These are phyloP conservation scores for Urocolius indicus DNA, from an alignment of 2,113 vertebrate species.

Conservation along the genomic window DNA sequence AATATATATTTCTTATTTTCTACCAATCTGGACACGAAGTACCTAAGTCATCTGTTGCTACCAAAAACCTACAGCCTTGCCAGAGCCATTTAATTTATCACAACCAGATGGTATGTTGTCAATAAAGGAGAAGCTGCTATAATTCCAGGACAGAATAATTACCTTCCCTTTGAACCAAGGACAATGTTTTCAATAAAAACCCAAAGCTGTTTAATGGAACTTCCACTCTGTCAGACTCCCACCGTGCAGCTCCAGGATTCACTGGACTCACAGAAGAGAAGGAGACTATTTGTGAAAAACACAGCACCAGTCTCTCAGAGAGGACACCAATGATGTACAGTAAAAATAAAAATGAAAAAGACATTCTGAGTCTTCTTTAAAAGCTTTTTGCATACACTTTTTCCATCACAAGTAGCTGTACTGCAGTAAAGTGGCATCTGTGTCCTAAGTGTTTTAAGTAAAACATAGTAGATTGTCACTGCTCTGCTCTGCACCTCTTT, in stretches of 20 bases:
- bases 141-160: slow-evolving; percentile 50
- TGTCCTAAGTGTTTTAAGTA: not conserved
- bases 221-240: slow-evolving; percentile 61
- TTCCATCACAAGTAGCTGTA: not conserved
- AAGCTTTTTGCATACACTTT: not conserved
- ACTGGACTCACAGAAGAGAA: not conserved
- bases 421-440: not conserved
- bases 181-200: slow-evolving; percentile 67
- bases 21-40: not conserved
- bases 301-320: not conserved
- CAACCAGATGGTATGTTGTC: slow-evolving; percentile 63
- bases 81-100: slow-evolving; percentile 46
- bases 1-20: not conserved
- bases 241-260: slow-evolving; percentile 42
- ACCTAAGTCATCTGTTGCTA: not conserved
- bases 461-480: not conserved
- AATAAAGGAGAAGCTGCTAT: slow-evolving; percentile 47
- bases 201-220: slow-evolving; percentile 47
- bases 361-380: not conserved
- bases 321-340: not conserved
- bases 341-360: not conserved
- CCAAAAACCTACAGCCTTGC: slow-evolving; percentile 6
- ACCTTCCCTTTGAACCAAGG: slow-evolving; percentile 61
- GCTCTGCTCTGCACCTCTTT: not conserved
- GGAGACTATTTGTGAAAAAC: slow-evolving; percentile 31